Conservation (phyloP, 2,888 invertebrate genomes). For the Ctenicera cuprea region DNA sequence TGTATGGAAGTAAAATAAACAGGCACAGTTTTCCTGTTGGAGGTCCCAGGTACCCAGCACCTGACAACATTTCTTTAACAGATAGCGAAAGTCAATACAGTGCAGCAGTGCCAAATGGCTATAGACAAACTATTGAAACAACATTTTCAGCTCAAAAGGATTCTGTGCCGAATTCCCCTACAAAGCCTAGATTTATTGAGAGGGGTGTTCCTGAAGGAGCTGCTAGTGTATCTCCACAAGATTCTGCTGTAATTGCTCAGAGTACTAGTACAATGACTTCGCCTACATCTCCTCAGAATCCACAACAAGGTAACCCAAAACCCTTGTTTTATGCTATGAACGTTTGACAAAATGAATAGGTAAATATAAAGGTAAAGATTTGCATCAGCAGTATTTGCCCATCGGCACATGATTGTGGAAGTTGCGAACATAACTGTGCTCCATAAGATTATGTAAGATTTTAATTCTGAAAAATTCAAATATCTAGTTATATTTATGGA, state of each 20-base stretch:
- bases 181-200: slow-evolving; percentile 73
- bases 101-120: slow-evolving; percentile 64
- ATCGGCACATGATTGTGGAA: slow-evolving; percentile 34
- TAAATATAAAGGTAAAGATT: slow-evolving; percentile 64
- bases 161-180: slow-evolving; percentile 76
- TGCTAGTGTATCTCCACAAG: slow-evolving; percentile 82
- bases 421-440: slow-evolving; percentile 20
- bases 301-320: slow-evolving; percentile 72
- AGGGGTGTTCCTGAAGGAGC: slow-evolving; percentile 85
- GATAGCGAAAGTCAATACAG: slow-evolving; percentile 68
- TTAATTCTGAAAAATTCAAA: slow-evolving; percentile 5
- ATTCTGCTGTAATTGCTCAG: slow-evolving; percentile 72
- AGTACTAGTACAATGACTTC: slow-evolving; percentile 70
- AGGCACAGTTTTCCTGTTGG: slow-evolving; percentile 68
- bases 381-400: slow-evolving; percentile 50
- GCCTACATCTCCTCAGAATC: slow-evolving; percentile 74
- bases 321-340: slow-evolving; percentile 91
- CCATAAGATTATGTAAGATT: slow-evolving; percentile 19
- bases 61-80: slow-evolving; percentile 66
- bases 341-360: slow-evolving; percentile 84
- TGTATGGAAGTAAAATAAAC: slow-evolving; percentile 66
- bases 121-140: slow-evolving; percentile 61
- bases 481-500: slow-evolving; percentile 28
- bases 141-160: slow-evolving; percentile 62
- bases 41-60: slow-evolving; percentile 63